phyloP scores from a whole-genome alignment of 2,113 vertebrate genomes.

The Onychorhynchus coronatus region DNA sequence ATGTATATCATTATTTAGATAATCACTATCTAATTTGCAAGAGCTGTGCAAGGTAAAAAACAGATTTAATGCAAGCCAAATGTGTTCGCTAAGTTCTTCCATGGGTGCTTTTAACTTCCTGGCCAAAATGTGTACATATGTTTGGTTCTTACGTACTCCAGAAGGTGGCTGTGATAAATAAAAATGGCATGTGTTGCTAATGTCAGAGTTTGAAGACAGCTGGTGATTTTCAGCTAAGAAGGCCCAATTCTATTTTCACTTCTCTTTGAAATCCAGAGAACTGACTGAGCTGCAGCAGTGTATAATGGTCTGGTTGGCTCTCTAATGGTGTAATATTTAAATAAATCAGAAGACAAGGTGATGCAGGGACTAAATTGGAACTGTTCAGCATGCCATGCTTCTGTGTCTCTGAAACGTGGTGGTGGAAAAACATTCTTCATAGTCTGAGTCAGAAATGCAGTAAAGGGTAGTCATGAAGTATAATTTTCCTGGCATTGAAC shows the following conservation, averaged over 20 bases:
- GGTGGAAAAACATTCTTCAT: background rate
- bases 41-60: background rate
- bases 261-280: background rate
- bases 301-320: background rate
- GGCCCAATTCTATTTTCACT: conserved; percentile 24
- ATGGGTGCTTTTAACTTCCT: background rate
- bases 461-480: background rate
- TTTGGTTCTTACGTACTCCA: background rate
- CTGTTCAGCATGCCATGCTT: background rate
- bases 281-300: background rate
- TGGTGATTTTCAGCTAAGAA: conserved; percentile 13
- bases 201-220: conserved; percentile 4
- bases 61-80: background rate
- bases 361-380: background rate
- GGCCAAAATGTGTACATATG: background rate
- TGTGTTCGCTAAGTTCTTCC: background rate
- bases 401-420: background rate
- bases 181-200: conserved; percentile 34
- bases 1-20: background rate
- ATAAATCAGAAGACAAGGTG: background rate
- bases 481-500: background rate
- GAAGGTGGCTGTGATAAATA: conserved; percentile 24
- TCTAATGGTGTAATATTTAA: background rate
- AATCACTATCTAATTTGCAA: background rate
- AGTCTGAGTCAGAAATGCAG: background rate